Percentiles rank a stretch among this genome's conserved stretches.
Evolutionary conservation across 2,113 vertebrate genomes (phyloP).

Genomic region (Crotalus viridis): DNA sequence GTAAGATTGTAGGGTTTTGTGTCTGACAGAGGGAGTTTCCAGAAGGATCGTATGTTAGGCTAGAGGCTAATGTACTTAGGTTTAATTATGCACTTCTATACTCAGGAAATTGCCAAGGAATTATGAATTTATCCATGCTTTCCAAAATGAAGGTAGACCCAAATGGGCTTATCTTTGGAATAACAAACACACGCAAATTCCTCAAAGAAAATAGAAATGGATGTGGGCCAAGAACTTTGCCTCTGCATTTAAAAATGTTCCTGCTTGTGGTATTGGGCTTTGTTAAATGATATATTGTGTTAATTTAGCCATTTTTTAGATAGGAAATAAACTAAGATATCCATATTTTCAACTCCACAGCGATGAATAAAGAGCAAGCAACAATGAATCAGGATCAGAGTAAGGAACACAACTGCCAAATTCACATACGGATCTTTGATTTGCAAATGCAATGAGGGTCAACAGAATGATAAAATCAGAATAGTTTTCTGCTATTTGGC

Average conservation of each 20-base stretch:
- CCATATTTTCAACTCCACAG: neutral
- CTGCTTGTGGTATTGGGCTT: neutral
- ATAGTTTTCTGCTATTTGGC: neutral
- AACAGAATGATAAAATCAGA: neutral
- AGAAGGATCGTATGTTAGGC: slow-evolving; percentile 41
- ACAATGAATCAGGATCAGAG: neutral
- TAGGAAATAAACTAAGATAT: neutral
- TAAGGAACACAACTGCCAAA: neutral
- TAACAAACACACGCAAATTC: neutral
- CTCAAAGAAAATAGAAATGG: slow-evolving; percentile 16
- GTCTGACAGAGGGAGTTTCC: slow-evolving; percentile 55
- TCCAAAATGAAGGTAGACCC: slow-evolving; percentile 12
- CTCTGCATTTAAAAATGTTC: neutral
- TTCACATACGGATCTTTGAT: neutral
- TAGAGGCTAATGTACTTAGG: slow-evolving; percentile 45
- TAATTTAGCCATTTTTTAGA: neutral
- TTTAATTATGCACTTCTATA: slow-evolving; percentile 55
- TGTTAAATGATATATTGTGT: slow-evolving; percentile 3
- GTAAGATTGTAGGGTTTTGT: neutral
- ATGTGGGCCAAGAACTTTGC: slow-evolving; percentile 9
- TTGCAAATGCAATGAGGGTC: neutral
- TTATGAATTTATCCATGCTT: rapidly evolving
- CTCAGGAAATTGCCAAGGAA: slow-evolving; percentile 4
- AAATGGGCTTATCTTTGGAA: slow-evolving; percentile 4
- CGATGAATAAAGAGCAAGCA: neutral